Conservation (phyloP, 1,140 invertebrate genomes). For the Lamellibrachia luymesi region DNA sequence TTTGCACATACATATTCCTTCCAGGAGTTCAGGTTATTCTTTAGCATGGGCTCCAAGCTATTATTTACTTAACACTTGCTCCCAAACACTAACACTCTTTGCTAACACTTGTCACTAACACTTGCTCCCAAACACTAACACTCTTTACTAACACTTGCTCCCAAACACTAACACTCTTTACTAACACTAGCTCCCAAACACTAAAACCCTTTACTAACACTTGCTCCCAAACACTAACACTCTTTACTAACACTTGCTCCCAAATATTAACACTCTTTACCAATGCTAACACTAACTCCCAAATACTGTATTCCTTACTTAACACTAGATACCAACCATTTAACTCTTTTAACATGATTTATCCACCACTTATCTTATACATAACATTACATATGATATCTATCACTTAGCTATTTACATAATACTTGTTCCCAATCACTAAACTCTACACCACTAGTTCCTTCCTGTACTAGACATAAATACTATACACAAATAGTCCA, state of each 20-base stretch:
- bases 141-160: too few relatives aligned
- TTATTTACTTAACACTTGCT: not conserved
- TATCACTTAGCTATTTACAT: not conserved
- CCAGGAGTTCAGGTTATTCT: too few relatives aligned
- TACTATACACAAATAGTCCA: too few relatives aligned
- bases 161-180: too few relatives aligned
- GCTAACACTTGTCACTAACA: not conserved
- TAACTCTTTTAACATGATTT: too few relatives aligned
- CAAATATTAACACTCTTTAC: too few relatives aligned
- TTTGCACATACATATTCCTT: not conserved
- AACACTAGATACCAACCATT: too few relatives aligned
- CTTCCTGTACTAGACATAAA: not conserved
- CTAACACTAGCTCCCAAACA: not conserved
- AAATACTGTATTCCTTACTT: too few relatives aligned
- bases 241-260: not conserved
- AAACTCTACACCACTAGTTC: not conserved
- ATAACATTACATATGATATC: not conserved
- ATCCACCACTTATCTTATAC: not conserved
- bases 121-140: not conserved
- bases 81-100: too few relatives aligned
- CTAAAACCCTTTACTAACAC: too few relatives aligned
- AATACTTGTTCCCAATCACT: not conserved
- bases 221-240: not conserved
- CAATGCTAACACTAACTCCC: too few relatives aligned
- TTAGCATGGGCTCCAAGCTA: too few relatives aligned